phyloP scores from a whole-genome alignment of 1,140 invertebrate species.

The Arctopsyche grandis region DNA sequence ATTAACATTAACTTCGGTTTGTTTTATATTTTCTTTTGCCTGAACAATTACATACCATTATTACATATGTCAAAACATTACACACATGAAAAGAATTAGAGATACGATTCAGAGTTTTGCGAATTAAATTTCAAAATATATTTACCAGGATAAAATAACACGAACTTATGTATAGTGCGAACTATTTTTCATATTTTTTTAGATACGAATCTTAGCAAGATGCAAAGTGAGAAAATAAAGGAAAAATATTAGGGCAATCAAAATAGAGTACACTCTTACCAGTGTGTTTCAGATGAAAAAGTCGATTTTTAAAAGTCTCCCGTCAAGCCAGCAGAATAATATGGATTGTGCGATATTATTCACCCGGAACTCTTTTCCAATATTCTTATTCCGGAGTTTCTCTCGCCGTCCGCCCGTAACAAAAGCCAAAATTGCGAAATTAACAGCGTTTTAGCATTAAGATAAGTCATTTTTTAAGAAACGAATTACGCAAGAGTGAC shows the following conservation, averaged over 20 bases:
- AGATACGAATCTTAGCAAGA: not conserved
- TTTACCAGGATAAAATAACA: no score
- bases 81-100: no score
- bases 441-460: conserved; percentile 31
- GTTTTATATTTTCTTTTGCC: not conserved
- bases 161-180: no score
- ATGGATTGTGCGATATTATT: conserved; percentile 25
- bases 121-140: no score
- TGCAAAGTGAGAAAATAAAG: not conserved
- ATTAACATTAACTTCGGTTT: not conserved
- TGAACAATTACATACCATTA: not conserved
- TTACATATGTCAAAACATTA: no score
- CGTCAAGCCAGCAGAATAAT: not conserved
- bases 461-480: conserved; percentile 23
- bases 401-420: not conserved
- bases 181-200: no score
- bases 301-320: conserved; percentile 14
- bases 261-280: not conserved
- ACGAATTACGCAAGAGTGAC: conserved; percentile 15
- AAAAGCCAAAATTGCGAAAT: conserved; percentile 17
- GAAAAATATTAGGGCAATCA: not conserved
- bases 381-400: conserved; percentile 1
- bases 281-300: conserved; percentile 13
- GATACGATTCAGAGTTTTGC: no score
- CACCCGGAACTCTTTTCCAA: conserved; percentile 15